Percentiles rank a stretch among this genome's conserved stretches.
Evolutionary conservation across 1,140 invertebrate genomes (phyloP).

Genomic region (Brachionus rotundiformis): DNA sequence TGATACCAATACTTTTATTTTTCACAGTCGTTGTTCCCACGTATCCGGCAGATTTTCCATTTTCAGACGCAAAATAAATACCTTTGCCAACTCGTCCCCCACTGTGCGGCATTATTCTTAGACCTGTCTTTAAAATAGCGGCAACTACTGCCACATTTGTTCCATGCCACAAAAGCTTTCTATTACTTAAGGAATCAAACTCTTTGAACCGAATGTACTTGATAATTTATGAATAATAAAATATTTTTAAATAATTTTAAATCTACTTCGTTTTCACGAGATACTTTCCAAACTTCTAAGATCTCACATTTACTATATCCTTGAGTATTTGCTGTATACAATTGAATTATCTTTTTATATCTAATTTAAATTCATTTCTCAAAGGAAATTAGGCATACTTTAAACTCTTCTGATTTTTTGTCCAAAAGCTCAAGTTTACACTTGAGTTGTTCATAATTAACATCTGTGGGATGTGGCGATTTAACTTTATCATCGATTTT

Average conservation of each 20-base stretch:
- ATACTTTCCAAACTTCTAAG: conserved; percentile 62
- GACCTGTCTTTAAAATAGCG: conserved; percentile 65
- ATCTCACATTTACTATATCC: conserved; percentile 57
- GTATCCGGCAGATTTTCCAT: conserved; percentile 61
- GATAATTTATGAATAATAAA: neutral
- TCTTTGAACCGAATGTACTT: conserved; percentile 56
- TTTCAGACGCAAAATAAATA: conserved; percentile 67
- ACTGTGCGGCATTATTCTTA: conserved; percentile 67
- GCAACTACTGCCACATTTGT: conserved; percentile 67
- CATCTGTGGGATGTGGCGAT: conserved; percentile 62
- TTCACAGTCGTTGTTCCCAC: conserved; percentile 40
- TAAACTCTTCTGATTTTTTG: conserved; percentile 58
- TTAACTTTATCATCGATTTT: conserved; percentile 51
- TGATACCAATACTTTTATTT: conserved; percentile 40
- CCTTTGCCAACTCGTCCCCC: conserved; percentile 65
- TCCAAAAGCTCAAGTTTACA: conserved; percentile 60
- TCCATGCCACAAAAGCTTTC: conserved; percentile 66
- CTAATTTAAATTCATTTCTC: neutral
- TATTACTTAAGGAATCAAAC: conserved; percentile 59
- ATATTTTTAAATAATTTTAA: neutral
- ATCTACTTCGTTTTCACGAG: conserved; percentile 61
- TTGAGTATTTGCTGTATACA: conserved; percentile 60
- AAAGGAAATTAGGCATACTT: conserved; percentile 55
- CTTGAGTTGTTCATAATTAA: conserved; percentile 63
- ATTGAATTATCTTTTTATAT: conserved; percentile 59